Conservation (phyloP, 2,888 invertebrate species). For the Meiosimyza platycephala region DNA sequence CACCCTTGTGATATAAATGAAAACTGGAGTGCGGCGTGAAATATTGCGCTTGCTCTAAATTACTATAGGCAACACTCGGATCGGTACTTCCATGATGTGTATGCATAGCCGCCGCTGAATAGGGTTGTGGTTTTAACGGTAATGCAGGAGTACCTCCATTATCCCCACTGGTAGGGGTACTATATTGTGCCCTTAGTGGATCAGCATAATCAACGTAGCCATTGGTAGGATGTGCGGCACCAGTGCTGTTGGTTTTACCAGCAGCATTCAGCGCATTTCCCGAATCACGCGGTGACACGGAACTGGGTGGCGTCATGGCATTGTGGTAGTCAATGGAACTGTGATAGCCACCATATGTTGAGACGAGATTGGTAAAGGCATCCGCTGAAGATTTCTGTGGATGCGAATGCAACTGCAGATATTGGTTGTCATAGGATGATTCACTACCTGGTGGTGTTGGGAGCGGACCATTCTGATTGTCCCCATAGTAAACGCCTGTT, state of each 20-base stretch:
- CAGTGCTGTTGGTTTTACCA: conserved; percentile 51
- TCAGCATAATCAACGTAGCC: conserved; percentile 74
- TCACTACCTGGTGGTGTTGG: conserved; percentile 93
- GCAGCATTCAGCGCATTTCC: conserved; percentile 69
- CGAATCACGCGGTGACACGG: conserved; percentile 93
- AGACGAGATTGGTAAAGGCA: conserved; percentile 72
- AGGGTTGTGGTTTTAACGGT: conserved; percentile 91
- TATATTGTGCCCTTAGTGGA: conserved; percentile 69
- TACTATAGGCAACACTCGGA: conserved; percentile 73
- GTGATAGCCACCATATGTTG: conserved; percentile 72
- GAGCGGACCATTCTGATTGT: conserved; percentile 75
- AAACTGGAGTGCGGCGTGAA: conserved; percentile 86
- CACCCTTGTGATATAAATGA: conserved; percentile 85
- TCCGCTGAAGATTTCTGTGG: conserved; percentile 70
- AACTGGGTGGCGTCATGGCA: conserved; percentile 97
- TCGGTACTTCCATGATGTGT: conserved; percentile 71
- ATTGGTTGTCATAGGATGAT: conserved; percentile 75
- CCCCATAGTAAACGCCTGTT: conserved; percentile 64
- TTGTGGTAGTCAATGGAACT: conserved; percentile 86
- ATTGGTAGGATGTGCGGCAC: conserved; percentile 40
- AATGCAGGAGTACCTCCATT: conserved; percentile 73
- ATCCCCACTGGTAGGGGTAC: conserved; percentile 66
- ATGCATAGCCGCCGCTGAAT: conserved; percentile 77
- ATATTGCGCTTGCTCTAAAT: conserved; percentile 84
- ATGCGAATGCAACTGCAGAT: conserved; percentile 69